These are phyloP conservation scores for Catonia carolina DNA, from an alignment of 2,888 invertebrate species.

Conservation along the genomic window DNA sequence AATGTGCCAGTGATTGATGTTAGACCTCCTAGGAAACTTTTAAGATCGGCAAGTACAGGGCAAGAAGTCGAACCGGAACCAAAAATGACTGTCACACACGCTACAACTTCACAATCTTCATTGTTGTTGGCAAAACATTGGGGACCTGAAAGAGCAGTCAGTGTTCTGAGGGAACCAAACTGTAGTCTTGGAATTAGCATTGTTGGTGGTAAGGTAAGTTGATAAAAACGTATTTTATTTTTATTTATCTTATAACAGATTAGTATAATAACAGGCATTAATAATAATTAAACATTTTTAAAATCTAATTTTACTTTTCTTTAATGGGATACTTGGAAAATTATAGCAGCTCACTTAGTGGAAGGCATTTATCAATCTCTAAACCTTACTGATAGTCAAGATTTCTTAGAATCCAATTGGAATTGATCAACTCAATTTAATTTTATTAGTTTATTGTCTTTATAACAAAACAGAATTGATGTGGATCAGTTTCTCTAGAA, in stretches of 20 bases:
- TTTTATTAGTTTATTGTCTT: no score
- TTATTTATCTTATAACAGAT: not conserved
- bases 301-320: not conserved
- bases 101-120: slow-evolving; percentile 34
- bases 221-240: not conserved
- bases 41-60: slow-evolving; percentile 27
- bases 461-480: no score
- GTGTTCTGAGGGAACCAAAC: slow-evolving; percentile 62
- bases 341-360: no score
- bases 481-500: no score
- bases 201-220: slow-evolving; percentile 82
- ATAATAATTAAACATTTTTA: not conserved
- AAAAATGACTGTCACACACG: slow-evolving; percentile 48
- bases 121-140: slow-evolving; percentile 63
- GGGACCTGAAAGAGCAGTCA: slow-evolving; percentile 73
- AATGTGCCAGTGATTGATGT: not conserved
- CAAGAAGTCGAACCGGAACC: slow-evolving; percentile 33
- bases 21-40: slow-evolving; percentile 15
- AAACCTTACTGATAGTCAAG: no score
- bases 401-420: no score
- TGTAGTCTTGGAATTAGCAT: slow-evolving; percentile 94
- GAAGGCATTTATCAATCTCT: no score
- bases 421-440: no score
- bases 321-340: not conserved
- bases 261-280: not conserved